Conservation (phyloP, 2,797 vertebrate species). For the Galagoides demidoff region DNA sequence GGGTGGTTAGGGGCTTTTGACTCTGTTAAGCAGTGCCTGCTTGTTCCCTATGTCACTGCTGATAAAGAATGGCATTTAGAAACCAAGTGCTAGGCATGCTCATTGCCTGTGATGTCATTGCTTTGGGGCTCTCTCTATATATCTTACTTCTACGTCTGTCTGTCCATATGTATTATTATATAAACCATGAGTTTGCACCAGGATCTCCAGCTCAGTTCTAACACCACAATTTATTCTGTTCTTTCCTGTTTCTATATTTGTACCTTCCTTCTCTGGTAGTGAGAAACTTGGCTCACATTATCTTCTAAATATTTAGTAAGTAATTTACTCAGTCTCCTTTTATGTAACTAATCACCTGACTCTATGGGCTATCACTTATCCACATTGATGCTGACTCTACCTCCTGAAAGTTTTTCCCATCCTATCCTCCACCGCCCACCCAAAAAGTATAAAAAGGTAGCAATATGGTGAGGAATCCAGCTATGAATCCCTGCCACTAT, state of each 20-base stretch:
- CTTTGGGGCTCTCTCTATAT: background rate
- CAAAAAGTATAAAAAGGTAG: background rate
- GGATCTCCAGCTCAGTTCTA: background rate
- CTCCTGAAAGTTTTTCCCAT: background rate
- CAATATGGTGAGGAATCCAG: background rate
- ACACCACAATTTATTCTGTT: background rate
- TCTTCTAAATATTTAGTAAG: background rate
- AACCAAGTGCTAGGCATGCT: background rate
- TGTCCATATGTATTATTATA: background rate
- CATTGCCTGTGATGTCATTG: background rate
- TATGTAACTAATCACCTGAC: background rate
- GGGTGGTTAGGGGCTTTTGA: background rate
- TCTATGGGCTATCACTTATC: background rate
- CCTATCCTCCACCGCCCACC: no score
- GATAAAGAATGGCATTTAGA: constrained; percentile 10
- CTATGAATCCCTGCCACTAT: background rate
- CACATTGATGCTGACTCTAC: background rate
- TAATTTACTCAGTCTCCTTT: background rate
- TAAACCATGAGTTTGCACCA: background rate
- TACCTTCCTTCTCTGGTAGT: background rate
- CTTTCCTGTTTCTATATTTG: background rate
- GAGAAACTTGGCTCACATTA: background rate
- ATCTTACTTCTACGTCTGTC: background rate
- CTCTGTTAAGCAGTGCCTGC: background rate
- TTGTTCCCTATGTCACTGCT: background rate